Conservation (phyloP, 2,113 vertebrate genomes). For the Motacilla alba region DNA sequence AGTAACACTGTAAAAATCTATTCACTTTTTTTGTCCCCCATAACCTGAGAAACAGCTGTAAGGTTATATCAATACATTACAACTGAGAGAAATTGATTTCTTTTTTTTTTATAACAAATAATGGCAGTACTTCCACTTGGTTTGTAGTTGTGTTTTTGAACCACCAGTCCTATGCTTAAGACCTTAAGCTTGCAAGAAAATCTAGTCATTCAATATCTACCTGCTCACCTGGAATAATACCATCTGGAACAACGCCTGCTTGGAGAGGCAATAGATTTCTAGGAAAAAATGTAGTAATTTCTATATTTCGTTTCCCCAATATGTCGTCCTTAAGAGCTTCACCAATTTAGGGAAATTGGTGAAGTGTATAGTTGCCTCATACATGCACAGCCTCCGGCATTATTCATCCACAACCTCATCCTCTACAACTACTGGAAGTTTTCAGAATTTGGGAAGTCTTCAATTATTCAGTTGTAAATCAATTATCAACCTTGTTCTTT, state of each 20-base stretch:
- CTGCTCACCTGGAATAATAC: neutral
- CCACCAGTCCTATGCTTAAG: neutral
- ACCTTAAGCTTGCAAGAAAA: neutral
- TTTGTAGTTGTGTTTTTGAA: neutral
- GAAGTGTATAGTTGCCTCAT: neutral
- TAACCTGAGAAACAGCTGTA: neutral
- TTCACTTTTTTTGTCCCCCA: neutral
- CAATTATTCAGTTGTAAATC: neutral
- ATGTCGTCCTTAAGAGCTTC: neutral
- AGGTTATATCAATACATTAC: neutral
- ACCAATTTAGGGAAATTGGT: neutral
- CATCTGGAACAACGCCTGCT: neutral
- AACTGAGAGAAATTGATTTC: neutral
- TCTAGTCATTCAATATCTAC: neutral
- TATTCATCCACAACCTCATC: neutral
- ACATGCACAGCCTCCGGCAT: neutral
- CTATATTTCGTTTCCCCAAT: neutral
- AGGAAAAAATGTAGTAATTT: neutral
- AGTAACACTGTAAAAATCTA: neutral
- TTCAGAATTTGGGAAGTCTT: neutral
- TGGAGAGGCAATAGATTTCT: neutral
- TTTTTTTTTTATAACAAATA: neutral
- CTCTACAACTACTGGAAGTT: neutral
- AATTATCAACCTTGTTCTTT: neutral
- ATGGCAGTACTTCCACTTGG: neutral